Conservation (phyloP, 64 coral and sea anemone genomes). For the Montipora foliosa region DNA sequence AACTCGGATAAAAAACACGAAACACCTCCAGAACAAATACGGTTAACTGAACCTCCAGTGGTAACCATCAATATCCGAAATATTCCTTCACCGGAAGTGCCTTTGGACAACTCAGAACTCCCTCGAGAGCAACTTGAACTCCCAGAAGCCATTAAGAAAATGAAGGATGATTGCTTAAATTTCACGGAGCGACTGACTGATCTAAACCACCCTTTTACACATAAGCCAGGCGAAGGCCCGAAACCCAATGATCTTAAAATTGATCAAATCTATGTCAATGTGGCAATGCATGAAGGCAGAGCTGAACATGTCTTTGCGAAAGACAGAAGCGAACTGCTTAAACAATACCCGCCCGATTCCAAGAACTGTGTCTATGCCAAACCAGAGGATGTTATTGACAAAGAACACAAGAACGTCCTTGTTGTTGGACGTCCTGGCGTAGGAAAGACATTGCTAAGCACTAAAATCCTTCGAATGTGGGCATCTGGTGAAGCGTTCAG, state of each 20-base stretch:
- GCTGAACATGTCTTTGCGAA: background rate
- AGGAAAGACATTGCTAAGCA: conserved; percentile 60
- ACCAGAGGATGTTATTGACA: background rate
- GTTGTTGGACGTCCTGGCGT: conserved; percentile 55
- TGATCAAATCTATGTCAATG: conserved; percentile 61
- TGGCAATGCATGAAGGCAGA: conserved; percentile 52
- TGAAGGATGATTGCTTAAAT: background rate
- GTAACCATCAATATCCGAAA: no score
- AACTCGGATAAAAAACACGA: no score
- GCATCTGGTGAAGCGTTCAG: background rate
- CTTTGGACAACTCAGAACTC: background rate
- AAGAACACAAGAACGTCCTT: conserved; percentile 44
- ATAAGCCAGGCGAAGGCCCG: conserved; percentile 10
- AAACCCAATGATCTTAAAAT: background rate
- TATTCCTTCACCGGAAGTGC: no score
- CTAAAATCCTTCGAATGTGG: conserved; percentile 58
- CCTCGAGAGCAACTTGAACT: background rate
- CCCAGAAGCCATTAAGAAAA: background rate
- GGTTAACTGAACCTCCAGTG: no score
- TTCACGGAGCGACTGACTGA: background rate
- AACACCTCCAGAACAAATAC: no score
- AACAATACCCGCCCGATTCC: conserved; percentile 2
- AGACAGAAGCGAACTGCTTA: background rate
- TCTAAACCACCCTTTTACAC: conserved; percentile 5
- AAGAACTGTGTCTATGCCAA: background rate